Base-by-base conservation (phyloP, 1,140 invertebrate genomes). In the Neotoxoptera formosana region DNA sequence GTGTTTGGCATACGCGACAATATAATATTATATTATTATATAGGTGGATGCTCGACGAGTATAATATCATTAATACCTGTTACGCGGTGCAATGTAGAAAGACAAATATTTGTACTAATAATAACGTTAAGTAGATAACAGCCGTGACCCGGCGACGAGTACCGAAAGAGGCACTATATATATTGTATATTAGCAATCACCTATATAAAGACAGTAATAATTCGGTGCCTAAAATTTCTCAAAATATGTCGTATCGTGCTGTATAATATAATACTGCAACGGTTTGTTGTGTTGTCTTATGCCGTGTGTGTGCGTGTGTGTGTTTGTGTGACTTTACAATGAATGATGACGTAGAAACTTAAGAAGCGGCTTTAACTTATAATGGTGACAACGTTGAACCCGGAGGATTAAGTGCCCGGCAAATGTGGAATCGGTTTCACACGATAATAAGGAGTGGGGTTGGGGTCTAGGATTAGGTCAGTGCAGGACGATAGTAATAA, bases 51-150 rank as follows among this genome's bases (percentile, higher is more conserved):
- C 60, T 76, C 21, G 60, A 76, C 11, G n/a, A 76, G 14, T 53
- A 23, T 60, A 60, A 76, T 76, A 76, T 76, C 60, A 76, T 76
- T 76, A 76, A 76, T 76, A 76, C 60, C 60, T 17, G 30, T 76
- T 17, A 76, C 60, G 14, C 4, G 60, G 11, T 34, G 30, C 7
- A 67, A 11, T n/a, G 9, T n/a, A 76, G 60, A 76, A n/a, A n/a
- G 14, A 76, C 60, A 76, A 76, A 76, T 76, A 76, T 76, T 76
- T 76, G 60, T 17, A 76, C n/a, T 76, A 76, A 76, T 76, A 76
- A 76, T 76, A 76, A n/a, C n/a, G 30, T 23, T 3, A 60, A 9
- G 25, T 60, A 76, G 60, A 76, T 76, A 76, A 76, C 60, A 17
- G 30, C 14, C n/a, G 6, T 76, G 60, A 76, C 60, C 60, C 60